Conservation (phyloP, 2,888 invertebrate species). For the Meandrusa payeni region DNA sequence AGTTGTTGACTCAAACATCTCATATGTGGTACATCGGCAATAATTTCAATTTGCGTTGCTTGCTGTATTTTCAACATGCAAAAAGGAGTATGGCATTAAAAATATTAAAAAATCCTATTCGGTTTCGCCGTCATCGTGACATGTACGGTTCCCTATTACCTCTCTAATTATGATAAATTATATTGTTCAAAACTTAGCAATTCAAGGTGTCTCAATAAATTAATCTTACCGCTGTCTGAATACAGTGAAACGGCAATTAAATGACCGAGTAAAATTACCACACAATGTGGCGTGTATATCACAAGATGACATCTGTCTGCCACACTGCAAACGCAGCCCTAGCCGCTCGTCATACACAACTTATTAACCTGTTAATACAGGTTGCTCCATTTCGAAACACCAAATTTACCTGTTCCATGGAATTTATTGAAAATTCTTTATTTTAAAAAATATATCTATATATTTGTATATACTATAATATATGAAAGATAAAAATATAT, state of each 20-base stretch:
- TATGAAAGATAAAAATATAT: no score
- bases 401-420: no score
- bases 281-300: constrained; percentile 75
- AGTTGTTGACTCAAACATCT: no score
- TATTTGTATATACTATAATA: no score
- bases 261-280: constrained; percentile 69
- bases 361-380: constrained; percentile 28
- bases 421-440: no score
- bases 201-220: constrained; percentile 74
- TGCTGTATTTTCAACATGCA: no score
- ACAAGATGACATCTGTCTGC: constrained; percentile 64
- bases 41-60: no score
- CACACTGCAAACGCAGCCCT: constrained; percentile 44
- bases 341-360: constrained; percentile 59
- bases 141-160: constrained; percentile 42
- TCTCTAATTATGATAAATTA: constrained; percentile 69
- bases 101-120: no score
- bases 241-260: constrained; percentile 73
- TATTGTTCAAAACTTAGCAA: constrained; percentile 56
- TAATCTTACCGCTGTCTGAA: constrained; percentile 65
- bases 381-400: constrained; percentile 1
- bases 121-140: constrained; percentile 28
- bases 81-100: no score
- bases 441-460: no score
- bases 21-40: no score